Evolutionary conservation across 2,113 vertebrate species (phyloP).

Genomic region (Entomyzon cyanotis): DNA sequence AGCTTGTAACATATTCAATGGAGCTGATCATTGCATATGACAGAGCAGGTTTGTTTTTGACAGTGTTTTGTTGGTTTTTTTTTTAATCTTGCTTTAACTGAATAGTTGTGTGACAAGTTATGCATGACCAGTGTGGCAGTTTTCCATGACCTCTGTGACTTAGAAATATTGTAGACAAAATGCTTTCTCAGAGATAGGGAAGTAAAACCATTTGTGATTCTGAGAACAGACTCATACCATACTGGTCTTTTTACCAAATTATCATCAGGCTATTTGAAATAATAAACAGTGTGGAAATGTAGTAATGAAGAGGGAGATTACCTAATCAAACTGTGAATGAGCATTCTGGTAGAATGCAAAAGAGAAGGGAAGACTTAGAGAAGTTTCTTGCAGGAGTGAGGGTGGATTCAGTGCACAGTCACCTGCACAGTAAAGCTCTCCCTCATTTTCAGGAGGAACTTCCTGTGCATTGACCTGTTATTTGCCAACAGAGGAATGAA

Average conservation of each 20-base stretch:
- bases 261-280: not conserved
- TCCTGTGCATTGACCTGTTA: not conserved
- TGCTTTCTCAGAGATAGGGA: not conserved
- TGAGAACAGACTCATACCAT: not conserved
- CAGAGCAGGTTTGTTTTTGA: not conserved
- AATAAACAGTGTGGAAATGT: not conserved
- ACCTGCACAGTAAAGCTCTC: not conserved
- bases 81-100: not conserved
- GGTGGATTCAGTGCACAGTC: not conserved
- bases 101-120: not conserved
- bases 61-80: not conserved
- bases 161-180: not conserved
- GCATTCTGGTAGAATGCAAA: fast-evolving
- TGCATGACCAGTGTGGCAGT: not conserved
- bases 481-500: not conserved
- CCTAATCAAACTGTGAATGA: not conserved
- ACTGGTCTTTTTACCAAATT: not conserved
- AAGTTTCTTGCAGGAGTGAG: not conserved
- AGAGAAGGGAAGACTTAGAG: not conserved
- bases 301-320: not conserved
- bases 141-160: not conserved
- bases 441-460: not conserved
- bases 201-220: not conserved
- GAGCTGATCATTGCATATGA: not conserved
- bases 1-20: not conserved